Percentiles rank a stretch among this genome's conserved stretches.
These are phyloP conservation scores for Istiophorus platypterus DNA, from an alignment of 2,113 vertebrate species.

Conservation along the genomic window DNA sequence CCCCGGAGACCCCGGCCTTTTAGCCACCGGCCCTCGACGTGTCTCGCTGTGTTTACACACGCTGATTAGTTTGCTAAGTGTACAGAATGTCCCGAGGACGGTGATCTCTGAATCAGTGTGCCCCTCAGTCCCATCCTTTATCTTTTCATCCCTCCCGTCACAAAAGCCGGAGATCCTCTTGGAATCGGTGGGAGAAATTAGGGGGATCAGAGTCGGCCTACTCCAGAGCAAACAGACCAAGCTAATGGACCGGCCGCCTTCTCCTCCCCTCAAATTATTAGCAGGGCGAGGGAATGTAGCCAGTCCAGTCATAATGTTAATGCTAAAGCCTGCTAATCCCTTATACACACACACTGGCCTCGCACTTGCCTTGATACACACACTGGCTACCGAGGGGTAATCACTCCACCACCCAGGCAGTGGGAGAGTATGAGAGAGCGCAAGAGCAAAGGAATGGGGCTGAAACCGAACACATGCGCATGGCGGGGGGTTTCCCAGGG, in stretches of 20 bases:
- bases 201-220: conserved; percentile 90
- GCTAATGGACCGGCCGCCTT: conserved; percentile 91
- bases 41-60: conserved; percentile 88
- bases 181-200: conserved; percentile 90
- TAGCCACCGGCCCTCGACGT: conserved; percentile 71
- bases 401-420: conserved; percentile 96
- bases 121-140: conserved; percentile 74
- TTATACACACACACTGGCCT: conserved; percentile 89
- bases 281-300: conserved; percentile 89
- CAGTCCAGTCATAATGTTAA: conserved; percentile 89
- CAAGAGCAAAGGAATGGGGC: conserved; percentile 75
- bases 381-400: conserved; percentile 88
- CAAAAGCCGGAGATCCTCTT: conserved; percentile 86
- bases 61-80: conserved; percentile 88
- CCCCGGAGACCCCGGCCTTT: conserved; percentile 85
- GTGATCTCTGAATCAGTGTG: conserved; percentile 87
- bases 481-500: conserved; percentile 16
- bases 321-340: conserved; percentile 93
- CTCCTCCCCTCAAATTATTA: conserved; percentile 97
- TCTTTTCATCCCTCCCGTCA: conserved; percentile 75
- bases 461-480: conserved; percentile 49
- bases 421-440: conserved; percentile 49
- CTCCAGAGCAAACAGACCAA: conserved; percentile 93
- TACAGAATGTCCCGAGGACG: conserved; percentile 87
- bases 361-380: conserved; percentile 89